Evolutionary conservation across 2,888 invertebrate genomes (phyloP), one percentile per base, ranked within the genome.

Genomic region (Cerastis rubricosa): DNA sequence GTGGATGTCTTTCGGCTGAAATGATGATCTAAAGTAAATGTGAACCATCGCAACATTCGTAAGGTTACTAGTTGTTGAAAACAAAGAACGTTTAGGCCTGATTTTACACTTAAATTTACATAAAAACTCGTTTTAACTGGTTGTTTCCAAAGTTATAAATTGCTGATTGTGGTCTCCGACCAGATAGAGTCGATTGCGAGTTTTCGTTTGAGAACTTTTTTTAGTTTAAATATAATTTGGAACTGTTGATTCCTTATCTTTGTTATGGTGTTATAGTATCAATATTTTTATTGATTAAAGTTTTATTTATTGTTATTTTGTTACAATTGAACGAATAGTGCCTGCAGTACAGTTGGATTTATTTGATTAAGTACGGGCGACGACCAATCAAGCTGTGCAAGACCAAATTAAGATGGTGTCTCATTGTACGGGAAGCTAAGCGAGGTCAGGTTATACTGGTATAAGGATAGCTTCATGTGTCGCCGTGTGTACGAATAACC

Each of bases 91-190:
- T 72, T 84, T 74, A 79, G 81, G 77, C 79, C 77, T 79, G 66
- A 83, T 61, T 80, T 82, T 77, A 78, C 61, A 71, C 54, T 47
- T 70, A 75, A 12, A 83, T 87, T 86, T 65, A 79, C 78, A 83
- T 78, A 78, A 73, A 78, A 81, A 74, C 72, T 63, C 43, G 76
- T 78, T 80, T 11, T 43, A 64, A 84, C 75, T 74, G 70, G 74
- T 79, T 75, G 43, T 76, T 77, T 72, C 57, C 69, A 65, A 66
- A 57, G 71, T 68, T 72, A 84, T 40, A 22, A 63, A 25, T 74
- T 76, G 71, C 73, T 78, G 64, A 71, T 68, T 61, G 17, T 72
- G 67, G 83, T 43, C 47, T 47, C 11, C 12, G 19, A 57, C n/a
- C 19, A 76, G 61, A 75, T 78, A 68, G 64, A 69, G 47, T 45